Evolutionary conservation across 2,797 vertebrate species (phyloP).

Genomic region (Loriculus beryllinus): DNA sequence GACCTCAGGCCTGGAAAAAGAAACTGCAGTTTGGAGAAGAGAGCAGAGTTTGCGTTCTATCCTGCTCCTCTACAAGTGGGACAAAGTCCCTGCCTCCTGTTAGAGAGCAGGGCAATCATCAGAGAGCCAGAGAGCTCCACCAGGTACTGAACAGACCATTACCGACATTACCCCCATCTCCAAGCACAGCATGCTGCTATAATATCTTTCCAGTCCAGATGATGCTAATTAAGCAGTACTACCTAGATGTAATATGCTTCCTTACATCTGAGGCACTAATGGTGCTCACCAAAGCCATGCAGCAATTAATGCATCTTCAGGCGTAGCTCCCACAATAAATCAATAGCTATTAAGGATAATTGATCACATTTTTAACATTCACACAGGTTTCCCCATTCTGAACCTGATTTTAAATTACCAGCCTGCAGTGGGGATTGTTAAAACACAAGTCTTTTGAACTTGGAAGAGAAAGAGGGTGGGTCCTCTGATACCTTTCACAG

Average conservation of each 20-base stretch:
- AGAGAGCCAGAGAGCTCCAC: neutral
- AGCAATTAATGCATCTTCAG: slow-evolving; percentile 28
- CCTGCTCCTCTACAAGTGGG: neutral
- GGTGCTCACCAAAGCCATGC: neutral
- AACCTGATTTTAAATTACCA: neutral
- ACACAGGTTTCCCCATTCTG: neutral
- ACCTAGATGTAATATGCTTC: neutral
- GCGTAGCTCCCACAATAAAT: neutral
- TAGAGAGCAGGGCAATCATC: rapidly evolving
- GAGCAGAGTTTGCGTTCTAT: neutral
- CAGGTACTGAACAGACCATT: neutral
- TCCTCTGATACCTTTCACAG: neutral
- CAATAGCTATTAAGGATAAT: slow-evolving; percentile 17
- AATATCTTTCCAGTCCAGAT: neutral
- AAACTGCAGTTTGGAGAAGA: neutral
- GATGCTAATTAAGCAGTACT: slow-evolving; percentile 1
- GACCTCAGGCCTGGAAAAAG: neutral
- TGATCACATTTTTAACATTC: slow-evolving; percentile 12
- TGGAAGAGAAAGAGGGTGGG: neutral
- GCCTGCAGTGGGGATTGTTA: neutral
- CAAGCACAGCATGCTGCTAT: neutral
- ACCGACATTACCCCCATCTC: neutral
- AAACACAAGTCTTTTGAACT: neutral
- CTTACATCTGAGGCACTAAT: neutral
- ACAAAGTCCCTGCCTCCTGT: neutral